These are phyloP conservation scores for Drosophila sucinea DNA, from an alignment of 1,140 invertebrate genomes.

Conservation along the genomic window DNA sequence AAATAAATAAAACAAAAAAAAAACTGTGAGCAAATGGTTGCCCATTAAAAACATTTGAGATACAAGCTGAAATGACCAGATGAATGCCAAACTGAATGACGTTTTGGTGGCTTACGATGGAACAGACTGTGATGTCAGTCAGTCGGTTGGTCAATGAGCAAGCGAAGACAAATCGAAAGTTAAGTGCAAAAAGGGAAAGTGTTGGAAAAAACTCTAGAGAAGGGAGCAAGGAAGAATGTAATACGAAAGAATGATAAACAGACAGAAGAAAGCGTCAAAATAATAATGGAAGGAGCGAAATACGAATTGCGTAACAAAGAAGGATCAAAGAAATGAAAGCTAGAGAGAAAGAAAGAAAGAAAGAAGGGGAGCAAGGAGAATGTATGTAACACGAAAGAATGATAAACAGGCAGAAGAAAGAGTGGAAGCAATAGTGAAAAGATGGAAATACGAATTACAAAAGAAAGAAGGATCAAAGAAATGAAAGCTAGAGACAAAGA, in stretches of 20 bases:
- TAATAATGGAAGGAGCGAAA: neutral
- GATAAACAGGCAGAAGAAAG: no score
- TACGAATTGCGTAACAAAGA: no score
- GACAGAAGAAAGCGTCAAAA: neutral
- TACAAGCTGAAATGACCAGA: slow-evolving; percentile 16
- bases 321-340: no score
- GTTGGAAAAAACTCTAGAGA: neutral
- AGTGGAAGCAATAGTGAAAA: neutral
- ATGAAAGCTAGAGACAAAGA: no score
- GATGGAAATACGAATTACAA: no score
- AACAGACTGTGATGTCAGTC: slow-evolving; percentile 13
- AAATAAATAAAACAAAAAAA: neutral
- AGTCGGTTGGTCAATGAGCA: neutral
- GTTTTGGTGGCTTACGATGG: slow-evolving; percentile 1
- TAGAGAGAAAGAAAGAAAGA: no score
- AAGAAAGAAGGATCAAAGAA: no score
- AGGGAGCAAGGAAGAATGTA: no score
- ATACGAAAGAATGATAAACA: no score
- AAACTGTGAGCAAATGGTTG: slow-evolving; percentile 16
- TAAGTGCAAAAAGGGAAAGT: neutral
- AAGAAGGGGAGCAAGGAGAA: no score
- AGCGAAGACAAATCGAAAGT: neutral
- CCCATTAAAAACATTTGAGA: slow-evolving; percentile 31
- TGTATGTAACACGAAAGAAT: no score
- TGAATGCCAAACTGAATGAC: slow-evolving; percentile 2